Percentiles rank a stretch among this genome's conserved stretches.
These are phyloP conservation scores for Carterocephalus palaemon DNA, from an alignment of 2,888 invertebrate species.

Conservation along the genomic window DNA sequence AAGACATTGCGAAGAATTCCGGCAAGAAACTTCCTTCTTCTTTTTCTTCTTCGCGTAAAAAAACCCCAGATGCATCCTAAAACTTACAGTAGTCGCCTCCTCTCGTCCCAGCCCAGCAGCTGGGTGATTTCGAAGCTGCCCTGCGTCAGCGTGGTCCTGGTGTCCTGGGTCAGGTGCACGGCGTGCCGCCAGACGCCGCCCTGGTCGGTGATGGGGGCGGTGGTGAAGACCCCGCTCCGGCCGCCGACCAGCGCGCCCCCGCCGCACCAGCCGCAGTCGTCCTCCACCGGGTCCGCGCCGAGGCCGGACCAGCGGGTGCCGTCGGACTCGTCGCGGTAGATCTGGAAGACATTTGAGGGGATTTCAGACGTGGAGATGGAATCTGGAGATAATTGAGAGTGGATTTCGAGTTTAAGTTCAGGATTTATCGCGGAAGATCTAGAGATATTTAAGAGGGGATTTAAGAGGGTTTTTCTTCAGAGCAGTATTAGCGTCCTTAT, in stretches of 20 bases:
- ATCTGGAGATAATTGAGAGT: not conserved
- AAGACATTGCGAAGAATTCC: too few relatives aligned
- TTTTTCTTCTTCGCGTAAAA: too few relatives aligned
- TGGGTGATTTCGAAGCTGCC: conserved; percentile 87
- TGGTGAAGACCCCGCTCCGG: conserved; percentile 56
- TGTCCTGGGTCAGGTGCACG: conserved; percentile 46
- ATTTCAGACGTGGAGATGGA: too few relatives aligned
- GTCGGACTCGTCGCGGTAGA: conserved; percentile 65
- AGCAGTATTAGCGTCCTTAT: too few relatives aligned
- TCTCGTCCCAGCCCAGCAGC: conserved; percentile 87
- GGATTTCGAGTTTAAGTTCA: not conserved
- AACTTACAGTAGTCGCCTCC: conserved; percentile 82
- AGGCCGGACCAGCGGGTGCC: conserved; percentile 71
- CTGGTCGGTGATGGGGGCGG: conserved; percentile 73
- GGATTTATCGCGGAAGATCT: too few relatives aligned
- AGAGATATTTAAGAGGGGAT: too few relatives aligned
- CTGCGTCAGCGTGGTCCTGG: conserved; percentile 80
- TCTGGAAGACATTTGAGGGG: conserved; percentile 38
- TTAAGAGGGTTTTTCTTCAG: too few relatives aligned
- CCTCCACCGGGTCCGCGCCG: conserved; percentile 62
- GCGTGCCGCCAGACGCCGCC: conserved; percentile 73
- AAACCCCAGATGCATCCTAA: not conserved
- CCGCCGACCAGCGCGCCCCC: conserved; percentile 61
- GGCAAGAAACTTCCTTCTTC: too few relatives aligned
- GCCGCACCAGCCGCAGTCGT: conserved; percentile 71